Evolutionary conservation across 2,888 invertebrate species (phyloP).

Genomic region (Spialia ferax): DNA sequence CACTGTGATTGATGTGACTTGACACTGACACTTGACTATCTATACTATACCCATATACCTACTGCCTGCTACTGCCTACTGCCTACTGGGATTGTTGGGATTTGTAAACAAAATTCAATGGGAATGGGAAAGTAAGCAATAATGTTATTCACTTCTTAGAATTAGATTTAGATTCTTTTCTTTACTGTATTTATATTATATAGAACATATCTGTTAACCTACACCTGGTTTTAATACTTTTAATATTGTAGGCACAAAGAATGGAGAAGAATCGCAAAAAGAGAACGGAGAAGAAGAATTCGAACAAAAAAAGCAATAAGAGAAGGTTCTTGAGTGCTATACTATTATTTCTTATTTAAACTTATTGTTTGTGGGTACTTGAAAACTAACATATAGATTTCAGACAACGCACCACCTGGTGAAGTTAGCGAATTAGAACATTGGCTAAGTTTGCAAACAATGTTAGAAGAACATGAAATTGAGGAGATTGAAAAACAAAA

Average conservation of each 20-base stretch:
- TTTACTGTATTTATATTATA: no score
- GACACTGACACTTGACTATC: no score
- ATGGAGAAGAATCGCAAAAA: conserved; percentile 92
- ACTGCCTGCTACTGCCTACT: no score
- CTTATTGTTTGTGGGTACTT: background rate
- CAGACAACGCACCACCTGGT: conserved; percentile 32
- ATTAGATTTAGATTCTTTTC: no score
- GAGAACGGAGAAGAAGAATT: conserved; percentile 89
- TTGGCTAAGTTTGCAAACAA: conserved; percentile 84
- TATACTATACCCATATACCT: no score
- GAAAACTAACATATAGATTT: conserved; percentile 15
- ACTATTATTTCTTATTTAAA: background rate
- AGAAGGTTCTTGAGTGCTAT: conserved; percentile 72
- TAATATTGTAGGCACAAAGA: conserved; percentile 84
- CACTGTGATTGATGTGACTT: no score
- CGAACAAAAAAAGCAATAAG: conserved; percentile 86
- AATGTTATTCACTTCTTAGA: no score
- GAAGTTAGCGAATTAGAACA: conserved; percentile 51
- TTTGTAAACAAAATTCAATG: no score
- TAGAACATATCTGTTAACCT: no score
- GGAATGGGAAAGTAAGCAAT: no score
- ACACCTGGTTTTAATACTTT: background rate
- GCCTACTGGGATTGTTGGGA: no score
- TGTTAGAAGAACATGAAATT: conserved; percentile 80
- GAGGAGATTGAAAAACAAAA: conserved; percentile 85